These are phyloP conservation scores for Apodemus speciosus DNA, from an alignment of 2,113 vertebrate genomes.

Conservation along the genomic window DNA sequence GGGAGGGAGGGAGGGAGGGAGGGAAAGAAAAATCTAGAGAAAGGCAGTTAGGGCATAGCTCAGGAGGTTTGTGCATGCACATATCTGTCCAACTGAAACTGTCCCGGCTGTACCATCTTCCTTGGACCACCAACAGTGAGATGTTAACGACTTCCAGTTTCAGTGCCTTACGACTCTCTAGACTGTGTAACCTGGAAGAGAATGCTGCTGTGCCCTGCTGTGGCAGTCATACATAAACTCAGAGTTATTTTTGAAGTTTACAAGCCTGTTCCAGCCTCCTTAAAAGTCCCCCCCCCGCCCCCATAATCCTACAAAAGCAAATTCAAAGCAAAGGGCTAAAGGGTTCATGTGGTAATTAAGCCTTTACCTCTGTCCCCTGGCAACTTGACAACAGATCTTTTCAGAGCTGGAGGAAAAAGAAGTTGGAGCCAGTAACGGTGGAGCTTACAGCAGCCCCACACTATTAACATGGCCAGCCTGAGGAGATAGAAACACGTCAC, in stretches of 20 bases:
- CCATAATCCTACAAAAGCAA: constrained; percentile 75
- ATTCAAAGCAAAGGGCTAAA: constrained; percentile 79
- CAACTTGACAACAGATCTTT: constrained; percentile 78
- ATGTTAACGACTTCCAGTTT: constrained; percentile 74
- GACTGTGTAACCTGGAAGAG: constrained; percentile 62
- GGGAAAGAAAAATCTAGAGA: not conserved
- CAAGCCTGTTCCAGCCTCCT: constrained; percentile 60
- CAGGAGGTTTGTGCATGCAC: not conserved
- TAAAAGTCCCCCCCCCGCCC: constrained; percentile 51
- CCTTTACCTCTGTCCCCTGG: constrained; percentile 60
- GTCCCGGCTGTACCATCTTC: constrained; percentile 5
- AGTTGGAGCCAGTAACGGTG: constrained; percentile 58
- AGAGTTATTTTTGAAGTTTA: constrained; percentile 80
- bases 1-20: too few relatives aligned
- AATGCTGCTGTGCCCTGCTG: constrained; percentile 40
- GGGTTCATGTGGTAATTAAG: constrained; percentile 75
- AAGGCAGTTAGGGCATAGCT: constrained; percentile 10
- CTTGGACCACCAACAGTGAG: constrained; percentile 65
- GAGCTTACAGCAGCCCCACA: constrained; percentile 14
- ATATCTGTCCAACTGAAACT: constrained; percentile 71
- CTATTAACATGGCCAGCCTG: constrained; percentile 73
- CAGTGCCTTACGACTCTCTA: constrained; percentile 44
- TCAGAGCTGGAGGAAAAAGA: constrained; percentile 71
- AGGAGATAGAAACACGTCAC: constrained; percentile 74
- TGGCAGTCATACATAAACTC: constrained; percentile 47